Evolutionary conservation across 1,140 invertebrate genomes (phyloP), one percentile per base, ranked within the genome.

Genomic region (Megalopta genalis): DNA sequence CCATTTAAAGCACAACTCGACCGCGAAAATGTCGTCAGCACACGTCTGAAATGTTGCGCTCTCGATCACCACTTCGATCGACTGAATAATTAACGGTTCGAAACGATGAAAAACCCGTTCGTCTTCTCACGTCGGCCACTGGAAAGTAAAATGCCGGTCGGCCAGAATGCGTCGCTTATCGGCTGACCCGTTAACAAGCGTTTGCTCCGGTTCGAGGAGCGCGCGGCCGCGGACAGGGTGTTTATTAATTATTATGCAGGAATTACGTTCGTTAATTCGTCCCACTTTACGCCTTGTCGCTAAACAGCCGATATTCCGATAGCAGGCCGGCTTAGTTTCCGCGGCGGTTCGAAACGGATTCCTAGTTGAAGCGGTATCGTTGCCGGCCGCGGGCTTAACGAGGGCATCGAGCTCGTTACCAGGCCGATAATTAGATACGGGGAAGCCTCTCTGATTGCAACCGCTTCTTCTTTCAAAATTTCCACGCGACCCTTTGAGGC

Each of bases 401-500:
- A 71, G 76, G 68, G 6, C 46, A 77, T 71, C 67, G 67, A 27
- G 76, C 76, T 77, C 68, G 60, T 77, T 71, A 77, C 46, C 23
- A 0, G 18, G 12, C 60, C 76, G 76, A 77, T 77, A 77, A 77
- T 77, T 71, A 77, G 59, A 71, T 46, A 67, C 67, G n/a, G n/a
- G 42, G 32, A 16, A 18, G 46, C 27, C 32, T 77, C 32, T 77
- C 59, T 54, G 76, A 77, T 77, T 54, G 18, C 76, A 57, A 32
- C 52, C 59, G 75, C 75, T 39, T 42, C 67, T 70, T 60, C 67
- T 77, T 77, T 71, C 76, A 64, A 71, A 77, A 71, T 74, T 82
- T 54, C 54, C 62, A 23, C 52, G 42, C 8, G 21, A 42, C 49
- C 39, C 39, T 63, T 6, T n/a, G 59, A 77, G 68, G 59, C 18